Conservation (phyloP, 30 jellyfish, hydroid and myxozoan species). For the Hydra vulgaris region DNA sequence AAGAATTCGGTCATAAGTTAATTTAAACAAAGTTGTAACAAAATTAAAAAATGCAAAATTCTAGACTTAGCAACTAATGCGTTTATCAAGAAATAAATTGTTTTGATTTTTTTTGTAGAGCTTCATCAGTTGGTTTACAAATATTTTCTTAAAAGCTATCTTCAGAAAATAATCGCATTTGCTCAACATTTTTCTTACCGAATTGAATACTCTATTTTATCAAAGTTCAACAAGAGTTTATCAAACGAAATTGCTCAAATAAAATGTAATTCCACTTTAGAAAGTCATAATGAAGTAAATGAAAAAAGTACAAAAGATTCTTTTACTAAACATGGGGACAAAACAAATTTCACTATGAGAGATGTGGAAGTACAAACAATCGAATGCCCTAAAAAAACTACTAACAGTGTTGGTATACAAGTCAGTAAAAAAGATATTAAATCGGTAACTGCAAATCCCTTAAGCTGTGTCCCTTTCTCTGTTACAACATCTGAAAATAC, state of each 20-base stretch:
- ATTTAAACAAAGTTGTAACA: no score
- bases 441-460: neutral
- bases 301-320: neutral
- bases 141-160: neutral
- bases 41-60: no score
- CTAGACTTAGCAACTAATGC: no score
- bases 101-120: no score
- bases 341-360: neutral
- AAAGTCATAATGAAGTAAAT: no score
- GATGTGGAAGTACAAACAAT: neutral
- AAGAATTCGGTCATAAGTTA: no score
- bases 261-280: no score
- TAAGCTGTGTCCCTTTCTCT: neutral
- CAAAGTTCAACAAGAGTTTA: neutral
- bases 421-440: neutral
- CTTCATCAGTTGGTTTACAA: slow-evolving; percentile 1
- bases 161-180: neutral
- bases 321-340: neutral
- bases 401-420: neutral
- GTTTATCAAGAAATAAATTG: no score
- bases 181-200: neutral
- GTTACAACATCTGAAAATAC: neutral
- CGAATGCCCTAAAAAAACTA: neutral
- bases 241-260: neutral
- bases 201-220: neutral